Conservation (phyloP, 1,140 invertebrate genomes). For the Elysia chlorotica region DNA sequence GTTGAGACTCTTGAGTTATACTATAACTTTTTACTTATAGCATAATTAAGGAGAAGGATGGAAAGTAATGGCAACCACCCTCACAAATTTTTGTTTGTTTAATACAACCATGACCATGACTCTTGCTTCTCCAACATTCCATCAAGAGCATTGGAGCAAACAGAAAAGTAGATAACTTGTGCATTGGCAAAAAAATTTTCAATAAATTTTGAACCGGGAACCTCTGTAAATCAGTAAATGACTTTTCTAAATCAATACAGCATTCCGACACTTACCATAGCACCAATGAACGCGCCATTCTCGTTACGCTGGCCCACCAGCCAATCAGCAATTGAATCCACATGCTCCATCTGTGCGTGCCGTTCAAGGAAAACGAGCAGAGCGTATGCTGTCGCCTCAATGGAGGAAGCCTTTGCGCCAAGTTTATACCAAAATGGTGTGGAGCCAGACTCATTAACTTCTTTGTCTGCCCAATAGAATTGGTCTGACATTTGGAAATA, state of each 20-base stretch:
- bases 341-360: not conserved
- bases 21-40: too few species aligned
- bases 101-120: too few species aligned
- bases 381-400: slow-evolving; percentile 29
- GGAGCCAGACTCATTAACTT: not conserved
- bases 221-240: too few species aligned
- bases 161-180: not conserved
- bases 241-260: too few species aligned
- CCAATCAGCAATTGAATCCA: slow-evolving; percentile 30
- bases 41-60: too few species aligned
- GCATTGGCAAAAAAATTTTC: not conserved
- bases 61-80: too few species aligned
- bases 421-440: slow-evolving; percentile 25
- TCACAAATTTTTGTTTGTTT: too few species aligned
- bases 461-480: slow-evolving; percentile 19
- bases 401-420: slow-evolving; percentile 16
- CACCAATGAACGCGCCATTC: slow-evolving; percentile 25
- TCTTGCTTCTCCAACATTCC: not conserved
- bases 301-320: slow-evolving; percentile 24
- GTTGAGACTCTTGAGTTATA: too few species aligned
- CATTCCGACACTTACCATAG: slow-evolving; percentile 19
- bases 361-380: slow-evolving; percentile 22
- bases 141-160: not conserved
- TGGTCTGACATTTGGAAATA: too few species aligned
- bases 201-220: too few species aligned